Evolutionary conservation across 2,113 vertebrate genomes (phyloP).

Genomic region (Varanus salvator): DNA sequence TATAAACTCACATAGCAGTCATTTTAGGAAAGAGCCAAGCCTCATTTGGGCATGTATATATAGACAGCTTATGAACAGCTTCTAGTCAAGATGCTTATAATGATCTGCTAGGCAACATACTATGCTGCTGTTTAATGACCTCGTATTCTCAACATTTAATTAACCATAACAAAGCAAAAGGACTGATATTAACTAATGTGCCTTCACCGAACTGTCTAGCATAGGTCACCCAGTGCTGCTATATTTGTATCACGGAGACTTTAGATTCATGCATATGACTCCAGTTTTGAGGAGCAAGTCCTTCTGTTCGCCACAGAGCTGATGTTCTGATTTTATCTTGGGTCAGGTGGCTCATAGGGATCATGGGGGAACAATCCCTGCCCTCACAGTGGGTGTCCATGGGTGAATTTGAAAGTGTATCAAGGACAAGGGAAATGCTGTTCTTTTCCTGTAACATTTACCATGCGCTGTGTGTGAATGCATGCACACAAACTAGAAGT

Average conservation of each 20-base stretch:
- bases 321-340: not conserved
- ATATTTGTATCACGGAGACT: not conserved
- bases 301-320: not conserved
- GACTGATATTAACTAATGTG: not conserved
- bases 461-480: not conserved
- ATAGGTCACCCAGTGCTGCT: not conserved
- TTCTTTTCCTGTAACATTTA: not conserved
- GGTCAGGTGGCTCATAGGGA: not conserved
- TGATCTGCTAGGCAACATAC: not conserved
- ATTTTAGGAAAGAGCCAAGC: conserved; percentile 56
- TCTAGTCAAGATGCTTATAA: not conserved
- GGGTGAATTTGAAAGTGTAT: not conserved
- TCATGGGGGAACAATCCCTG: not conserved
- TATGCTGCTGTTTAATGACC: not conserved
- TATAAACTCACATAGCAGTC: conserved; percentile 42
- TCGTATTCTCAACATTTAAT: not conserved
- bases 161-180: not conserved
- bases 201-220: not conserved
- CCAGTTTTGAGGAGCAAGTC: not conserved
- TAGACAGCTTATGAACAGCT: not conserved
- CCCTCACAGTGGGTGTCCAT: not conserved
- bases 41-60: not conserved
- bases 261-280: not conserved
- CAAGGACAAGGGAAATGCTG: not conserved
- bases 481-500: not conserved